A percentile compares a stretch with the other conserved stretches of the same genome.
phyloP scores from a whole-genome alignment of 2,113 vertebrate genomes.

The Paradoxurus hermaphroditus region DNA sequence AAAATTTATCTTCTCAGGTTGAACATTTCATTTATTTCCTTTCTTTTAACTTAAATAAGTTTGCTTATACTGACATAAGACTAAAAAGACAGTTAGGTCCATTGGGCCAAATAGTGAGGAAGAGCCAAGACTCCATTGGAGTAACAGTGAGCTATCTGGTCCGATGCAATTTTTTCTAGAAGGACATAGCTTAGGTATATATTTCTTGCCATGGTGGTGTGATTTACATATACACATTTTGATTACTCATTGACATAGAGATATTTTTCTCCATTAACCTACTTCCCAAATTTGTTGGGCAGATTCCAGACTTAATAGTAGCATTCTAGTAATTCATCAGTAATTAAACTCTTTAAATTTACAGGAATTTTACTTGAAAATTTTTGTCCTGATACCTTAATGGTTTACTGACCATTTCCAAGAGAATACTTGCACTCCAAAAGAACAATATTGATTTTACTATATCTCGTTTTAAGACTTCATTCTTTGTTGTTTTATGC shows the following conservation, averaged over 20 bases:
- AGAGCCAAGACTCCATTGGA: rapidly evolving
- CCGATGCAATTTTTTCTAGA: neutral
- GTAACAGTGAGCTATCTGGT: rapidly evolving
- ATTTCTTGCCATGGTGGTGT: neutral
- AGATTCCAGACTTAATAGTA: neutral
- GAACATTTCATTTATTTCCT: neutral
- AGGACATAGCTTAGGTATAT: neutral
- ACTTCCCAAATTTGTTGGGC: neutral
- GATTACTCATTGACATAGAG: neutral
- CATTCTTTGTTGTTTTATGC: constrained; percentile 35
- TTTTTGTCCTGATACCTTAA: constrained; percentile 26
- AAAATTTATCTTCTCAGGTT: neutral
- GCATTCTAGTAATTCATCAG: neutral
- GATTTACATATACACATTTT: neutral
- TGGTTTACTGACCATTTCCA: constrained; percentile 5
- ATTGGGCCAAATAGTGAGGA: neutral
- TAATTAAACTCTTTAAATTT: constrained; percentile 55
- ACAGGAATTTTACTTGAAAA: neutral
- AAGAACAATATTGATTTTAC: constrained; percentile 61
- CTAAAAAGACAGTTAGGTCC: neutral
- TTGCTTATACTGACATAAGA: neutral
- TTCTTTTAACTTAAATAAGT: constrained; percentile 5
- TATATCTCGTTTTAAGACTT: constrained; percentile 30
- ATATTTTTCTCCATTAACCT: neutral
- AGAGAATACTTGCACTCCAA: constrained; percentile 13